Evolutionary conservation across 2,797 vertebrate species (phyloP), one percentile per base, ranked within the genome.

Genomic region (Columba guinea): DNA sequence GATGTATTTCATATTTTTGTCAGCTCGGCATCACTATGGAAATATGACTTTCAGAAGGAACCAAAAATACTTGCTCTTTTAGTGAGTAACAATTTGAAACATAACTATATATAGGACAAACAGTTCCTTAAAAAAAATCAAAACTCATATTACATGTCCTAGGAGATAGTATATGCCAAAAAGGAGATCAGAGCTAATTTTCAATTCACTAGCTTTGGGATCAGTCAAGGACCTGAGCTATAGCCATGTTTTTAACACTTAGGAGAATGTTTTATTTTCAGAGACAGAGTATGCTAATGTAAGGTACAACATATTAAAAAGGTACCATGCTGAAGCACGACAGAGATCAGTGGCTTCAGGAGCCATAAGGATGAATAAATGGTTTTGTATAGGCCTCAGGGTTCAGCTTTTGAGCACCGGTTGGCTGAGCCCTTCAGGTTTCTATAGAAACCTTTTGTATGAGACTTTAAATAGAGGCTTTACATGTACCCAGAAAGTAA

Each of bases 61-160:
- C 95, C 79, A 97, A 96, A 96, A 96, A 97, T 97, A 96, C 94
- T 97, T 96, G 95, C 93, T 96, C 94, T 97, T 97, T 95, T 96
- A 91, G 89, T 91, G 90, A 97, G 84, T 82, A 96, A 91, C 92
- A 93, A 48, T 89, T 94, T 82, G 77, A 94, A 93, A 87, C 70
- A 59, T 10, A 77, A 71, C 88, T 94, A 91, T 96, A 90, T 91
- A 86, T 94, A 90, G 79, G 79, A 71, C 80, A 95, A 91, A 76
- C 37, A 44, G 34, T 19, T 75, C 46, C 73, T 86, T 69, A 10
- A 67, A 79, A 84, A 74, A 46, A 60, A 56, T 7, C 18, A 41
- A 46, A 84, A 37, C 49, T 79, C 32, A 0, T 32, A 14, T 68
- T 79, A 34, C 34, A 35, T 76, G 62, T 41, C 51, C 48, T 84